Evolutionary conservation across 1,140 invertebrate genomes (phyloP).

Genomic region (Helicoverpa zea): DNA sequence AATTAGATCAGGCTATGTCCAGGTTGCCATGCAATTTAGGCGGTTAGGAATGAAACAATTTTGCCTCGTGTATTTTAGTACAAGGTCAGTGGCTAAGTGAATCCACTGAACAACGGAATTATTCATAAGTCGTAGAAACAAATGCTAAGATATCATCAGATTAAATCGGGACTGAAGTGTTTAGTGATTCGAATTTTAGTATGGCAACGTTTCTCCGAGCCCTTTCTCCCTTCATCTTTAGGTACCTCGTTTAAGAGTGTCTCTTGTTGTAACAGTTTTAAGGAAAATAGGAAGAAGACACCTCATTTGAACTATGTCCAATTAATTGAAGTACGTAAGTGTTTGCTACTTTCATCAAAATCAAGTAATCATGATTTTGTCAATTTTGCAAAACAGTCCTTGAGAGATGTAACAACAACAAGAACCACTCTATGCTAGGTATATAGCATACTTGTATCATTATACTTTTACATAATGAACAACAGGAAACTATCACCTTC

Average conservation of each 20-base stretch:
- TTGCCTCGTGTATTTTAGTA: background rate
- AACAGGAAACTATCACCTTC: conserved; percentile 18
- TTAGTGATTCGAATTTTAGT: too few species aligned
- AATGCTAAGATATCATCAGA: background rate
- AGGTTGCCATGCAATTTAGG: conserved; percentile 1
- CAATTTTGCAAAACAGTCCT: background rate
- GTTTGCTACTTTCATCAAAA: too few species aligned
- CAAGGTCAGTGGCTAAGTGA: background rate
- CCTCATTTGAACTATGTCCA: too few species aligned
- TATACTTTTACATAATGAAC: background rate
- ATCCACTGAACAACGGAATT: background rate
- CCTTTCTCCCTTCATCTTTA: too few species aligned
- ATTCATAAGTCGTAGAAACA: background rate
- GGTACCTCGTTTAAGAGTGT: too few species aligned
- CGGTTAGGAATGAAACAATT: conserved; percentile 10
- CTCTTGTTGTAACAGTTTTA: too few species aligned
- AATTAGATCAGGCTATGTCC: conserved; percentile 6
- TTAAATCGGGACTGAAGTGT: background rate
- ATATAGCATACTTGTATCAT: background rate
- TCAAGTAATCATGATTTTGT: too few species aligned
- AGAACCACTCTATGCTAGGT: background rate
- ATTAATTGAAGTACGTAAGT: too few species aligned
- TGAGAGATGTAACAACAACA: background rate
- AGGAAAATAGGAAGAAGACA: too few species aligned
- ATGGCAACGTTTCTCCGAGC: too few species aligned